phyloP scores from a whole-genome alignment of 2,888 invertebrate genomes.

The Antheraea assamensis region DNA sequence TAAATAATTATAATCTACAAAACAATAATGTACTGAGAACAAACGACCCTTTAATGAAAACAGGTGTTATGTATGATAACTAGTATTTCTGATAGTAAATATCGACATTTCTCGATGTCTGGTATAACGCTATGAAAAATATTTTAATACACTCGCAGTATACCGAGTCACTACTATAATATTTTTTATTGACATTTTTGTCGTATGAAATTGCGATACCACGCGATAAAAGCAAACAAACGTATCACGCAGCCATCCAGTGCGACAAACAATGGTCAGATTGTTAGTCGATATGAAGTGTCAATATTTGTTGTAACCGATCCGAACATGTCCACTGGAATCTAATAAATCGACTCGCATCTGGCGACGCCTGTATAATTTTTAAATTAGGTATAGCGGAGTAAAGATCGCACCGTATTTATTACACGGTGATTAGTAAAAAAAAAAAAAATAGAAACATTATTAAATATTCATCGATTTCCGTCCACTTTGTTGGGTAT shows the following conservation, averaged over 20 bases:
- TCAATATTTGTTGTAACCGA: slow-evolving; percentile 62
- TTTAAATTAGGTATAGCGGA: neutral
- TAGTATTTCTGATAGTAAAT: too few species aligned
- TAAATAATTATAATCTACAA: too few species aligned
- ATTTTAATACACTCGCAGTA: neutral
- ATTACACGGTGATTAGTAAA: neutral
- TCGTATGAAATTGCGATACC: neutral
- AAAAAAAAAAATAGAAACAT: too few species aligned
- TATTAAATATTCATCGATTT: too few species aligned
- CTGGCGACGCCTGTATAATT: neutral
- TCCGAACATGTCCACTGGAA: neutral
- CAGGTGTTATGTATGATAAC: too few species aligned
- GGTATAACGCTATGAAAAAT: neutral
- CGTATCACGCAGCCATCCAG: neutral
- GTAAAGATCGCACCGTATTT: neutral
- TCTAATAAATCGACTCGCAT: neutral
- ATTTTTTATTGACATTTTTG: slow-evolving; percentile 6
- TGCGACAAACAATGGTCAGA: slow-evolving; percentile 24
- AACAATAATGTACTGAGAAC: too few species aligned
- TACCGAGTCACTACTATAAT: neutral
- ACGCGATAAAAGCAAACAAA: neutral
- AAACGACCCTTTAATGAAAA: too few species aligned
- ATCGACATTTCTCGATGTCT: neutral
- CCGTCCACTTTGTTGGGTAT: too few species aligned
- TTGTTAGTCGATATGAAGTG: slow-evolving; percentile 43